These are phyloP conservation scores for Pseudachorutes palmiensis DNA, from an alignment of 1,140 invertebrate species.

Conservation along the genomic window DNA sequence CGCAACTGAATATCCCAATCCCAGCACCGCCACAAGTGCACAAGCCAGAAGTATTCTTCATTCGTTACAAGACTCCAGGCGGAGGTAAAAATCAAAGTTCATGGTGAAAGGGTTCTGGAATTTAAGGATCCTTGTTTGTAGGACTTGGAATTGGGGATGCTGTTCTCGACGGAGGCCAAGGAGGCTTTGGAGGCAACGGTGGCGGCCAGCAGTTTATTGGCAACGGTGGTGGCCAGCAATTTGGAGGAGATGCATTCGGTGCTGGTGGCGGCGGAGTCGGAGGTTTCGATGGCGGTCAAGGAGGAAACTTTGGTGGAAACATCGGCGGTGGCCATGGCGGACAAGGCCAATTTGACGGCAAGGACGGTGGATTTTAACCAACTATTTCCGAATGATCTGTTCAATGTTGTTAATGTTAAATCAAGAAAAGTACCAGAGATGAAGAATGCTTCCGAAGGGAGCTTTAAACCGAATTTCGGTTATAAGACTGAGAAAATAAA, in stretches of 20 bases:
- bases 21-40: constrained; percentile 61
- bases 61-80: constrained; percentile 57
- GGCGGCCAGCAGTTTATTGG: no score
- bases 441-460: no score
- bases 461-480: no score
- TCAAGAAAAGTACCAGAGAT: no score
- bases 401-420: no score
- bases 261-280: not conserved
- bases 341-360: not conserved
- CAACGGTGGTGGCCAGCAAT: not conserved
- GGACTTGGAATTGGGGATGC: constrained; percentile 6
- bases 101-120: not conserved
- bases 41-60: constrained; percentile 67
- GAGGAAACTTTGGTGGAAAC: not conserved
- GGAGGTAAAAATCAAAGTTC: not conserved
- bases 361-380: not conserved
- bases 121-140: not conserved
- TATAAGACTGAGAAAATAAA: no score
- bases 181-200: constrained; percentile 9
- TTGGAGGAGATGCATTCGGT: not conserved
- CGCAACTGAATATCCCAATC: constrained; percentile 66
- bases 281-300: not conserved
- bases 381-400: constrained; percentile 2
- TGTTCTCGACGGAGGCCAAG: constrained; percentile 9
- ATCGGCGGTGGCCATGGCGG: not conserved